Evolutionary conservation across 2,888 invertebrate species (phyloP).

Genomic region (Torymus tubicola): DNA sequence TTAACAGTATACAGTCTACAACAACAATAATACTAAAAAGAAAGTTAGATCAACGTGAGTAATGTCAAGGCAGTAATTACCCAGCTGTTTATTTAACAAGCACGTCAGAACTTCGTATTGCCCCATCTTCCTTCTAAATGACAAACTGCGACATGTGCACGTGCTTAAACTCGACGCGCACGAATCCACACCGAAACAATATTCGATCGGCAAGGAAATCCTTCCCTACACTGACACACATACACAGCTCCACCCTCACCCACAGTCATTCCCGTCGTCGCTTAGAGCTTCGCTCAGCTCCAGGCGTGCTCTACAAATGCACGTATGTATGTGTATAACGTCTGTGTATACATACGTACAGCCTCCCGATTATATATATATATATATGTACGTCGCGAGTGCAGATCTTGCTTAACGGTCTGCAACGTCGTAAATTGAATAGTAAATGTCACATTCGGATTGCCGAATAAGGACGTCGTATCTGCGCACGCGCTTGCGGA

Average conservation of each 20-base stretch:
- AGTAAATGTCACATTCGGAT: slow-evolving; percentile 72
- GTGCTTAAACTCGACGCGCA: background rate
- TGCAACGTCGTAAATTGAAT: slow-evolving; percentile 72
- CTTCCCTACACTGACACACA: background rate
- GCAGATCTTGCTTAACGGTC: slow-evolving; percentile 69
- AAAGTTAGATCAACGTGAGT: no score
- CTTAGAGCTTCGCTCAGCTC: slow-evolving; percentile 30
- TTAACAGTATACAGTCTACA: no score
- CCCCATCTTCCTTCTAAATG: slow-evolving; percentile 3
- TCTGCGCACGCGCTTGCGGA: slow-evolving; percentile 31
- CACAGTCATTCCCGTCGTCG: slow-evolving; percentile 11
- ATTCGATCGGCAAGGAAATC: slow-evolving; percentile 32
- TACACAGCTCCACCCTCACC: background rate
- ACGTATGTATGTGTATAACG: background rate
- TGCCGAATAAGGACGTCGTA: slow-evolving; percentile 68
- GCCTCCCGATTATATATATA: slow-evolving; percentile 22
- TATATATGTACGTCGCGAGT: slow-evolving; percentile 9
- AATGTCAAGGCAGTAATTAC: no score
- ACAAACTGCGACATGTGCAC: slow-evolving; percentile 8
- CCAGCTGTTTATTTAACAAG: background rate
- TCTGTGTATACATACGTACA: background rate
- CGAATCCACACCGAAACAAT: slow-evolving; percentile 16
- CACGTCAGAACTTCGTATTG: slow-evolving; percentile 14
- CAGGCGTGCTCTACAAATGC: slow-evolving; percentile 4
- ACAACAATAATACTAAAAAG: no score